Evolutionary conservation across 2,888 invertebrate genomes (phyloP).

Genomic region (Alsophila aescularia): DNA sequence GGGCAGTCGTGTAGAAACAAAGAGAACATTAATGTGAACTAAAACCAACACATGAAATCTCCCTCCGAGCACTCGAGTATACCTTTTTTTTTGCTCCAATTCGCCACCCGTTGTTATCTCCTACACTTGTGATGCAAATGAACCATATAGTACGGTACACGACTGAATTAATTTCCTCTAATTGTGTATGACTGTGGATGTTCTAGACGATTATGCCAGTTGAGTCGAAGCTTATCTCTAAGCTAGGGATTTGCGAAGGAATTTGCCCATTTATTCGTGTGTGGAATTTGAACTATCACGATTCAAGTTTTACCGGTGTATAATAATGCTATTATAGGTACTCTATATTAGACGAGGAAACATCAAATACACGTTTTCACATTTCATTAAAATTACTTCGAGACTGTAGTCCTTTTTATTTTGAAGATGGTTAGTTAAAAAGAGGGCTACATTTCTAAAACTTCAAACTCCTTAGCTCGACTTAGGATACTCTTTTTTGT

Average conservation of each 20-base stretch:
- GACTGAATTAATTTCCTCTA: conserved; percentile 46
- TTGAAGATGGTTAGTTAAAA: too few relatives aligned
- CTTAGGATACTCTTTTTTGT: too few relatives aligned
- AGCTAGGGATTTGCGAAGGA: conserved; percentile 18
- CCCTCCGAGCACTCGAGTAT: background rate
- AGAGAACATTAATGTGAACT: too few relatives aligned
- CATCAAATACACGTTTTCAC: background rate
- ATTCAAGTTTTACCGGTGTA: background rate
- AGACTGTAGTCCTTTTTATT: too few relatives aligned
- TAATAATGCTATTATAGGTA: background rate
- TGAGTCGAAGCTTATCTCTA: conserved; percentile 30
- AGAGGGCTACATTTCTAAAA: too few relatives aligned
- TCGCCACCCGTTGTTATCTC: conserved; percentile 10
- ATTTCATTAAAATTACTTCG: too few relatives aligned
- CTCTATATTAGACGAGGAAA: too few relatives aligned
- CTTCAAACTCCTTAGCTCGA: too few relatives aligned
- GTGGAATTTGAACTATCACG: background rate
- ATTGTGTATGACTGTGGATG: conserved; percentile 43
- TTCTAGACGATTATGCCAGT: conserved; percentile 19
- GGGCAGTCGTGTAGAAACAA: too few relatives aligned
- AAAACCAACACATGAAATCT: background rate
- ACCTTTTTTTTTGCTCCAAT: conserved; percentile 1
- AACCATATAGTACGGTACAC: conserved; percentile 35
- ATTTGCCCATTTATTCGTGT: background rate
- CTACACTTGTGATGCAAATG: conserved; percentile 49